phyloP scores from a whole-genome alignment of 2,797 vertebrate species.

The Sebastes cheni region DNA sequence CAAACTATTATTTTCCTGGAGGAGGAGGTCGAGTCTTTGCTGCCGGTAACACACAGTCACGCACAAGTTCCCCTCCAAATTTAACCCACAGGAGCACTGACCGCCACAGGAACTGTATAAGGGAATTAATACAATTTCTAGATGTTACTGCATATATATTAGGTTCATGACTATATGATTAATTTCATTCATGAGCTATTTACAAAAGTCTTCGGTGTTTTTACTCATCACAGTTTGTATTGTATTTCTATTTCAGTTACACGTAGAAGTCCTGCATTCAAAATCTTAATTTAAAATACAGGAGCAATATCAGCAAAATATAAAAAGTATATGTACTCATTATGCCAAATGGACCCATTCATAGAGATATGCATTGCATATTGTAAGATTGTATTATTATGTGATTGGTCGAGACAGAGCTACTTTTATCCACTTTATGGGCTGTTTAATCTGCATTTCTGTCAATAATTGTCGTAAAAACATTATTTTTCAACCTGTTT shows the following conservation, averaged over 20 bases:
- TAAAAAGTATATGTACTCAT: not conserved
- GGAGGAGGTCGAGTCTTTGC: conserved; percentile 23
- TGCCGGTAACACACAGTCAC: conserved; percentile 30
- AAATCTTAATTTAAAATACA: not conserved
- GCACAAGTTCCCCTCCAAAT: conserved; percentile 27
- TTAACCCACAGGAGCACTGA: conserved; percentile 24
- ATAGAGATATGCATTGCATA: not conserved
- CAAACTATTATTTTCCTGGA: conserved; percentile 40
- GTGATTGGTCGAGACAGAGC: not conserved
- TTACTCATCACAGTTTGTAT: not conserved
- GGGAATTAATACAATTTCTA: conserved; percentile 13
- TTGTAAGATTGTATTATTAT: not conserved
- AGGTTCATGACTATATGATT: conserved; percentile 15
- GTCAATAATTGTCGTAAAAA: not conserved
- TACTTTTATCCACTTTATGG: not conserved
- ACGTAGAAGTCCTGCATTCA: not conserved
- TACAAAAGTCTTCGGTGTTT: not conserved
- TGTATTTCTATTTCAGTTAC: not conserved
- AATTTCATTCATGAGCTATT: conserved; percentile 25
- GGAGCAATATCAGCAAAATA: not conserved
- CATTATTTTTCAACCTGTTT: not conserved
- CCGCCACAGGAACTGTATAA: not conserved
- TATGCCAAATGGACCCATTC: not conserved
- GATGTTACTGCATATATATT: conserved; percentile 32
- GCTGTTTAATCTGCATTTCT: not conserved